These are phyloP conservation scores for Elephantulus edwardii DNA, from an alignment of 2,113 vertebrate genomes.

Conservation along the genomic window DNA sequence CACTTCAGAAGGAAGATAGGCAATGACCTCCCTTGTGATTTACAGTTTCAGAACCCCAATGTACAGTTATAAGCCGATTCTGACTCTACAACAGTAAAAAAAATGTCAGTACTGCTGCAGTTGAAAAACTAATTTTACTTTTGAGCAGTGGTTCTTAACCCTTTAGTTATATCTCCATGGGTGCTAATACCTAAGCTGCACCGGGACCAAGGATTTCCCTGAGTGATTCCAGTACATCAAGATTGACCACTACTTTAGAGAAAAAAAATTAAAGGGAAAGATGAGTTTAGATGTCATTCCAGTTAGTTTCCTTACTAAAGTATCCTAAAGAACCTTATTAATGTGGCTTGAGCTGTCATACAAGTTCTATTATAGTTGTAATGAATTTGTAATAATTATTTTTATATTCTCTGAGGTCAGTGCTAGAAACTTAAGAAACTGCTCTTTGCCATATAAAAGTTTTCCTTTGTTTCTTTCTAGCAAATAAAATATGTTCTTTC, in stretches of 20 bases:
- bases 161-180: neutral
- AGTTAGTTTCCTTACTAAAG: neutral
- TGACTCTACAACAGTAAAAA: neutral
- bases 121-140: neutral
- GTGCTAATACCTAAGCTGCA: neutral
- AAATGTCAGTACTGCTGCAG: neutral
- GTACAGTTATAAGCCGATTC: too few relatives aligned
- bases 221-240: neutral
- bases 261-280: neutral
- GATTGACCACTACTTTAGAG: neutral
- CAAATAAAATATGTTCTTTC: neutral
- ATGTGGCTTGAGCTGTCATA: neutral
- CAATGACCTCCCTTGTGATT: too few relatives aligned
- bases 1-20: too few relatives aligned
- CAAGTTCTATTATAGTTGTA: neutral
- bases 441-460: neutral
- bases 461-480: neutral
- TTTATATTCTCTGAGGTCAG: constrained; percentile 3
- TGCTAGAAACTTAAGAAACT: constrained; percentile 1
- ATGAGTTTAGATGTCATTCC: neutral
- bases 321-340: neutral
- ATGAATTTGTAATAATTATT: neutral
- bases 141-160: neutral
- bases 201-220: neutral
- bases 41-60: too few relatives aligned